phyloP scores from a whole-genome alignment of 1,140 invertebrate genomes.

The Coenobita brevimanus region DNA sequence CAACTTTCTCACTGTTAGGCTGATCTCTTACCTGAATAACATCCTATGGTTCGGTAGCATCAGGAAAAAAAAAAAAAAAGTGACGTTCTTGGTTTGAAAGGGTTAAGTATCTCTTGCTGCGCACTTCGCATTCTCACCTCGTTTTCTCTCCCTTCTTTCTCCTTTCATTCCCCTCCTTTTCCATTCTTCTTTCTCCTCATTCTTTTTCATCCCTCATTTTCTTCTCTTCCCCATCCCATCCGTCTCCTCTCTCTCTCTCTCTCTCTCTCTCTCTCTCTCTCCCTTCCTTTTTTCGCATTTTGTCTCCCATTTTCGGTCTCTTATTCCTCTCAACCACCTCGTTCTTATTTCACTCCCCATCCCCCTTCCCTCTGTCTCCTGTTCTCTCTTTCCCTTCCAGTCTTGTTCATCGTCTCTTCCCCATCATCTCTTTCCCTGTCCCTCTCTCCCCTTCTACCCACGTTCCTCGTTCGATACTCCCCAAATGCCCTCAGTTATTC shows the following conservation, averaged over 20 bases:
- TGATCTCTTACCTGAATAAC: too few relatives aligned
- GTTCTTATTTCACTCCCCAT: background rate
- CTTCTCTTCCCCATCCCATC: background rate
- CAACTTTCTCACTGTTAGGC: too few relatives aligned
- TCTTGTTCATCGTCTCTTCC: too few relatives aligned
- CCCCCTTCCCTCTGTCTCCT: background rate
- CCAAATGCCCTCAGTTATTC: too few relatives aligned
- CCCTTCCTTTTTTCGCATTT: background rate
- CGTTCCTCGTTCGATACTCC: too few relatives aligned
- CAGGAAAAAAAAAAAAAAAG: too few relatives aligned
- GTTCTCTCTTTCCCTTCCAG: background rate
- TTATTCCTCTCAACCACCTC: background rate
- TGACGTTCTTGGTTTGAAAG: too few relatives aligned
- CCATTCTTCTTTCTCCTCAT: background rate
- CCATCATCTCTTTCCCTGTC: too few relatives aligned
- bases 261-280: background rate
- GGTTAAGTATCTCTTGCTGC: too few relatives aligned
- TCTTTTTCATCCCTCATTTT: background rate
- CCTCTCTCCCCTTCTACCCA: too few relatives aligned
- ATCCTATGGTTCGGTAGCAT: too few relatives aligned
- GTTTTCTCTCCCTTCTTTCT: background rate
- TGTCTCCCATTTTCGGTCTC: background rate
- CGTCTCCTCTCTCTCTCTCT: background rate
- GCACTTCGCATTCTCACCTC: too few relatives aligned
- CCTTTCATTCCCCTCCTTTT: background rate